Evolutionary conservation across 1,140 invertebrate genomes (phyloP).

Genomic region (Drosophila burlai): DNA sequence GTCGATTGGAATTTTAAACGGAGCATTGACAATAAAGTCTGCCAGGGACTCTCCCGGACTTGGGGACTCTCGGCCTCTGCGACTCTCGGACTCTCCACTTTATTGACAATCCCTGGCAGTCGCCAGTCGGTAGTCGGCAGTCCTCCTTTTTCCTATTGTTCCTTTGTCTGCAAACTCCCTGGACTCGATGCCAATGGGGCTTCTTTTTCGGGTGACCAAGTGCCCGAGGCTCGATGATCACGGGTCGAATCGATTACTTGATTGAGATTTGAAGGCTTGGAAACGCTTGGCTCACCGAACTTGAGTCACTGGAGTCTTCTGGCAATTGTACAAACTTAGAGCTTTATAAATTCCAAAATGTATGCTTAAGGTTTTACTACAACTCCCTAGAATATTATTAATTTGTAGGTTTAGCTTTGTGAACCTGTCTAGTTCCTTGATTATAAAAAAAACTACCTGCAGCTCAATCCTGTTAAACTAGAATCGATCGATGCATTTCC

Average conservation of each 20-base stretch:
- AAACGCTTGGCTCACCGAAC: neutral
- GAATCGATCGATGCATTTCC: conserved; percentile 16
- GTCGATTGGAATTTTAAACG: conserved; percentile 85
- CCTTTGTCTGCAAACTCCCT: conserved; percentile 23
- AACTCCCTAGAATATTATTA: neutral
- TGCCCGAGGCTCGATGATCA: neutral
- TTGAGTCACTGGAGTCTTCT: neutral
- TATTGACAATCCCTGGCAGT: conserved; percentile 21
- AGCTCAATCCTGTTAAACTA: conserved; percentile 8
- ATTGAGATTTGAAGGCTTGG: conserved; percentile 18
- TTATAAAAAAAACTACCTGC: neutral
- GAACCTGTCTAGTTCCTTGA: neutral
- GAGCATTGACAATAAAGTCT: conserved; percentile 69
- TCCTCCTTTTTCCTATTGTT: conserved; percentile 30
- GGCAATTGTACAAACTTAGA: neutral
- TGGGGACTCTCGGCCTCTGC: neutral
- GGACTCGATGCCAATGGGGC: neutral
- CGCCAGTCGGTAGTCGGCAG: neutral
- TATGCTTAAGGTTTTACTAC: no score
- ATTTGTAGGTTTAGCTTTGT: no score
- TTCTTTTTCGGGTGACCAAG: neutral
- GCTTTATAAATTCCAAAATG: neutral
- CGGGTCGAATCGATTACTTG: conserved; percentile 12
- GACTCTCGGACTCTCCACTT: neutral
- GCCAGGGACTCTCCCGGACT: neutral